phyloP scores from a whole-genome alignment of 2,113 vertebrate genomes.

The Crypturellus undulatus region DNA sequence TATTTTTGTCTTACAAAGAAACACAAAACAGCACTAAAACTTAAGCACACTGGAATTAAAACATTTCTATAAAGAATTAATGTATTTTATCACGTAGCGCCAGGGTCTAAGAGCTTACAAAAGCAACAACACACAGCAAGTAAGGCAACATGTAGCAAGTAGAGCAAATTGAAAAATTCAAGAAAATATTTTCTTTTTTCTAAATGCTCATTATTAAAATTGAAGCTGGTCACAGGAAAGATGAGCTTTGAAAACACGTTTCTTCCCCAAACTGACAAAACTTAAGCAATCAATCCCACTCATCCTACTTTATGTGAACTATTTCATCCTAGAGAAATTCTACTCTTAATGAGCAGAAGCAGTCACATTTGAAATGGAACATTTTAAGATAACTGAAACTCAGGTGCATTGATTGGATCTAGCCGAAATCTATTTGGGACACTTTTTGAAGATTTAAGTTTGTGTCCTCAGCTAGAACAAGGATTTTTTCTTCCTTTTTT shows the following conservation, averaged over 20 bases:
- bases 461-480: neutral
- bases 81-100: neutral
- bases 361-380: neutral
- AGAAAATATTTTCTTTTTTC: neutral
- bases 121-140: neutral
- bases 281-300: neutral
- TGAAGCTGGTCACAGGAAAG: neutral
- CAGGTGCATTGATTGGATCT: neutral
- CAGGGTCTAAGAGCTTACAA: neutral
- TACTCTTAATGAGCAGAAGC: neutral
- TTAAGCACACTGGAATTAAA: neutral
- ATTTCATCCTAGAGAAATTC: neutral
- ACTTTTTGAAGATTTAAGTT: neutral
- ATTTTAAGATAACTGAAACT: neutral
- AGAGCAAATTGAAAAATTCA: neutral
- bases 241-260: neutral
- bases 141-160: neutral
- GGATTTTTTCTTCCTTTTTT: neutral
- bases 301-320: neutral
- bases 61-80: neutral
- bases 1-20: conserved; percentile 1
- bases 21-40: neutral
- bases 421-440: neutral
- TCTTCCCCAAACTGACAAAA: neutral
- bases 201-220: neutral